phyloP scores from a whole-genome alignment of 2,113 vertebrate species.

The Opisthocomus hoazin region DNA sequence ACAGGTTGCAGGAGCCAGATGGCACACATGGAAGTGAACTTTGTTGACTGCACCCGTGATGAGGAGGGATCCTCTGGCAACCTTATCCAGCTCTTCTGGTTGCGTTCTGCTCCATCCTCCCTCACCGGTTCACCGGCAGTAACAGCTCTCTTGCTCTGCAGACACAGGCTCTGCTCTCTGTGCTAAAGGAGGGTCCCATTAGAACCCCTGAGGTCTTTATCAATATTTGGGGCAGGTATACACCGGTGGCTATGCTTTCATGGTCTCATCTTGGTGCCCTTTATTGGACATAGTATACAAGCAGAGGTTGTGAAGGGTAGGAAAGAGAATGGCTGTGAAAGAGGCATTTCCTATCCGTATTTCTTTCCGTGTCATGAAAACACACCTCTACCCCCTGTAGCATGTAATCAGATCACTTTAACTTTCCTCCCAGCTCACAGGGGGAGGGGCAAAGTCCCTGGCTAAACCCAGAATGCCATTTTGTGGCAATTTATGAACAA shows the following conservation, averaged over 20 bases:
- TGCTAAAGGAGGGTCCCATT: neutral
- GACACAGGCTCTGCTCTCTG: neutral
- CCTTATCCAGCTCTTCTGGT: neutral
- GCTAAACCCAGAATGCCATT: conserved; percentile 65
- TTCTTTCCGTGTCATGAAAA: neutral
- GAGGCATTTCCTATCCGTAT: neutral
- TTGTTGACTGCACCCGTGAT: neutral
- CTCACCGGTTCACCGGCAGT: fast-evolving
- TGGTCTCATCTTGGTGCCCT: neutral
- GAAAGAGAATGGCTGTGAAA: neutral
- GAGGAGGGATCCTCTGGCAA: neutral
- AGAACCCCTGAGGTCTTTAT: neutral
- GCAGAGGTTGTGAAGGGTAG: neutral
- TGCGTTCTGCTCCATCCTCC: neutral
- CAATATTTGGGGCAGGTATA: neutral
- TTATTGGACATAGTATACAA: neutral
- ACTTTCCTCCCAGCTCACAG: neutral
- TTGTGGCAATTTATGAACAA: conserved; percentile 71
- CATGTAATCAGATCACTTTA: conserved; percentile 33
- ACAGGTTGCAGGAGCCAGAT: neutral
- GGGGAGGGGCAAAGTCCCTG: neutral
- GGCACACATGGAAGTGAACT: fast-evolving
- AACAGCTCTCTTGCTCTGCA: neutral
- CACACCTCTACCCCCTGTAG: neutral
- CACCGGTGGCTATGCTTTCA: neutral